These are phyloP conservation scores for Leptobrachium leishanense DNA, from an alignment of 2,113 vertebrate genomes.

Conservation along the genomic window DNA sequence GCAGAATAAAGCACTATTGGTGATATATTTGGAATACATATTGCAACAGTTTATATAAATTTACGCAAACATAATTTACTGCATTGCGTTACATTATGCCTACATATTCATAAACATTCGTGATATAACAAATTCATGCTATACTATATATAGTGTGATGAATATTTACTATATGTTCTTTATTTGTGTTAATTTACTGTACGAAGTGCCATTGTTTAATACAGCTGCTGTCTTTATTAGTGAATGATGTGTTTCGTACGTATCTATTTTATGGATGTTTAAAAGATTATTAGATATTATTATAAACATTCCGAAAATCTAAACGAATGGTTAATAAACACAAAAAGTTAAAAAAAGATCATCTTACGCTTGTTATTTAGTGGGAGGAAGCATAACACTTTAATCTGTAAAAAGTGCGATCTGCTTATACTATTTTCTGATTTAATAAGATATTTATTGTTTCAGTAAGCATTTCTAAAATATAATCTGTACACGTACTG, in stretches of 20 bases:
- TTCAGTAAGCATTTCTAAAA: constrained; percentile 86
- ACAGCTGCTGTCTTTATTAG: background rate
- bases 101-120: too few relatives aligned
- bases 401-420: constrained; percentile 73
- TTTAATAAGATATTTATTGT: constrained; percentile 86
- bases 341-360: background rate
- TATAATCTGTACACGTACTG: constrained; percentile 94
- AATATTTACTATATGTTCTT: too few relatives aligned
- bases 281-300: background rate
- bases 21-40: too few relatives aligned
- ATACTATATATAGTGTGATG: too few relatives aligned
- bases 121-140: too few relatives aligned
- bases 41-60: too few relatives aligned
- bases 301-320: background rate
- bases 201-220: too few relatives aligned
- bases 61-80: too few relatives aligned
- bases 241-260: background rate
- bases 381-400: constrained; percentile 58
- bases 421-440: constrained; percentile 75
- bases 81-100: too few relatives aligned
- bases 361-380: constrained; percentile 16
- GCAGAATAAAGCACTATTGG: too few relatives aligned
- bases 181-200: too few relatives aligned
- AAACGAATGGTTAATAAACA: background rate
- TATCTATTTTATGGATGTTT: background rate